Conservation (phyloP, 2,113 vertebrate genomes). For the Bombycilla garrulus region DNA sequence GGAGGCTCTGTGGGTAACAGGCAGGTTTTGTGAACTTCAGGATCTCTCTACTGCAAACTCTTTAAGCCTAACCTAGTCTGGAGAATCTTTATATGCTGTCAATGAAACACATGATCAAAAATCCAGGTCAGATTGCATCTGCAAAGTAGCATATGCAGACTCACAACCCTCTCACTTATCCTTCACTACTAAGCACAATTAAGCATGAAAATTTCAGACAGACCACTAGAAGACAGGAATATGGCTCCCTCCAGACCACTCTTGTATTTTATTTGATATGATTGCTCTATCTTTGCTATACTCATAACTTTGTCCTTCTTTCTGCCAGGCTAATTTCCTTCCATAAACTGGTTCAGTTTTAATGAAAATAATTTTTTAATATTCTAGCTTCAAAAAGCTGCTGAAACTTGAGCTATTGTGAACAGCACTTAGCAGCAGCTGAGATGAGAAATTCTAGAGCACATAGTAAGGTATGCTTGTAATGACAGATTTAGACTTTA, state of each 20-base stretch:
- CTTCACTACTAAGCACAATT: neutral
- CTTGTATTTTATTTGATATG: fast-evolving
- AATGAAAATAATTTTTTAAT: neutral
- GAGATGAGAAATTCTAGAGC: neutral
- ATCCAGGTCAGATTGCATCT: neutral
- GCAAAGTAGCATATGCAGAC: neutral
- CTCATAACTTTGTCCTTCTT: neutral
- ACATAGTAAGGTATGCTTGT: neutral
- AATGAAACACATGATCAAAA: neutral
- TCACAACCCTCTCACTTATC: neutral
- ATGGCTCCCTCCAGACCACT: neutral
- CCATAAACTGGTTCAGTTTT: neutral
- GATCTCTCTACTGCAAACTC: neutral
- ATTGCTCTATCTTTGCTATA: neutral
- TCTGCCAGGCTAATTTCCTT: neutral
- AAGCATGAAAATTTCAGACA: neutral
- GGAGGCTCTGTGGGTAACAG: neutral
- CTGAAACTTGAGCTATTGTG: neutral
- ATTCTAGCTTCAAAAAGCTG: neutral
- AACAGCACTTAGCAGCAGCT: neutral
- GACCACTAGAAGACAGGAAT: neutral
- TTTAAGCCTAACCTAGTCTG: neutral
- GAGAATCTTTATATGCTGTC: neutral
- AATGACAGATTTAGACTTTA: neutral
- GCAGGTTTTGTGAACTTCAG: neutral